These are phyloP conservation scores for Ptychobarbus kaznakovi DNA, from an alignment of 2,797 vertebrate genomes.

Conservation along the genomic window DNA sequence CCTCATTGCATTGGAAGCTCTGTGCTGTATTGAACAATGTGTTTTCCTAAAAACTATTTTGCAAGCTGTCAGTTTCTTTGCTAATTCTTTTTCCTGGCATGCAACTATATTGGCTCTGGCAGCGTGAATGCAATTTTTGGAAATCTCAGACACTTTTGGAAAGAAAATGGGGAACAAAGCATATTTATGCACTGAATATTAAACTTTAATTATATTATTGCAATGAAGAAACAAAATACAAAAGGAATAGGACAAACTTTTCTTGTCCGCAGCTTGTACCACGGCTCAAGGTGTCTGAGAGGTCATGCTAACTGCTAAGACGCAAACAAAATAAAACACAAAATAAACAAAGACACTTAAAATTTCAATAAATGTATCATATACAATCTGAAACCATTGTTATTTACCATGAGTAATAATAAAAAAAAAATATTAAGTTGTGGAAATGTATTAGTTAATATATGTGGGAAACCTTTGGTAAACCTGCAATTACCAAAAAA, in stretches of 20 bases:
- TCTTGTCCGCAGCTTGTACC: neutral
- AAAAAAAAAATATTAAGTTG: neutral
- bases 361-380: too few relatives aligned
- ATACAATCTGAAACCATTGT: too few relatives aligned
- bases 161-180: conserved; percentile 3
- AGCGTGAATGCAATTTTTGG: conserved; percentile 34
- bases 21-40: conserved; percentile 34
- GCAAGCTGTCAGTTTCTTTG: conserved; percentile 45
- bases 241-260: too few relatives aligned
- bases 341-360: too few relatives aligned
- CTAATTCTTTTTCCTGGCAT: conserved; percentile 45
- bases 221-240: neutral
- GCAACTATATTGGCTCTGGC: neutral
- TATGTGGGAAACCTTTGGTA: neutral
- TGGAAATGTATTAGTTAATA: neutral
- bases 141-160: conserved; percentile 33
- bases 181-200: neutral
- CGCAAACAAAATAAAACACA: neutral
- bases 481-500: neutral
- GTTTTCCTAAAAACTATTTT: conserved; percentile 47
- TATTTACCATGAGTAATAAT: too few relatives aligned
- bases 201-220: conserved; percentile 12
- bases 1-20: conserved; percentile 46
- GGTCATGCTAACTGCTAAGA: neutral
- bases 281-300: neutral